phyloP scores from a whole-genome alignment of 2,113 vertebrate genomes.

The Labrus mixtus region DNA sequence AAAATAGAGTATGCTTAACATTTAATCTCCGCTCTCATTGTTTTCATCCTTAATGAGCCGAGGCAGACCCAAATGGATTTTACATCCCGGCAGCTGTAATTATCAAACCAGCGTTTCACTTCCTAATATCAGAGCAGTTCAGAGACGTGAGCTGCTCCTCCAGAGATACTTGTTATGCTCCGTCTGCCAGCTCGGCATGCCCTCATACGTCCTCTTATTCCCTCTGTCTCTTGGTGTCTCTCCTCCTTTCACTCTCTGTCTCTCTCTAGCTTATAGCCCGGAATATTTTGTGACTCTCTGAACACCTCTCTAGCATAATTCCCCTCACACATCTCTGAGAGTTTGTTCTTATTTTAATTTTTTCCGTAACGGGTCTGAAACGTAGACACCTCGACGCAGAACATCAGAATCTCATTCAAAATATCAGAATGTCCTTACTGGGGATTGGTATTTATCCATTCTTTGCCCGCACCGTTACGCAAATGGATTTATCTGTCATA shows the following conservation, averaged over 20 bases:
- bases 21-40: conserved; percentile 5
- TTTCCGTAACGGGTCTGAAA: conserved; percentile 21
- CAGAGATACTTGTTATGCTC: conserved; percentile 34
- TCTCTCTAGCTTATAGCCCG: neutral
- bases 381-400: neutral
- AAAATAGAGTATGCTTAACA: conserved; percentile 26
- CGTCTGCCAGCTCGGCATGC: conserved; percentile 30
- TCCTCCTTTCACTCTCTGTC: neutral
- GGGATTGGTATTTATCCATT: conserved; percentile 18
- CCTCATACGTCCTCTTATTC: conserved; percentile 22
- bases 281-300: conserved; percentile 10
- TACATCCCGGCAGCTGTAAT: conserved; percentile 22
- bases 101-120: conserved; percentile 37
- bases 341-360: neutral
- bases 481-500: conserved; percentile 19
- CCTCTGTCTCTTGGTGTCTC: conserved; percentile 16
- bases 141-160: conserved; percentile 26
- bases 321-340: conserved; percentile 3
- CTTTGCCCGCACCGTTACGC: neutral
- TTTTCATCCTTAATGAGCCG: conserved; percentile 38
- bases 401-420: conserved; percentile 18
- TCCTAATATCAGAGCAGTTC: conserved; percentile 29
- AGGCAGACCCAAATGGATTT: conserved; percentile 24
- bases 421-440: neutral
- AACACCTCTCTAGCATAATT: conserved; percentile 22